These are phyloP conservation scores for Bucorvus abyssinicus DNA, from an alignment of 2,797 vertebrate species.

Conservation along the genomic window DNA sequence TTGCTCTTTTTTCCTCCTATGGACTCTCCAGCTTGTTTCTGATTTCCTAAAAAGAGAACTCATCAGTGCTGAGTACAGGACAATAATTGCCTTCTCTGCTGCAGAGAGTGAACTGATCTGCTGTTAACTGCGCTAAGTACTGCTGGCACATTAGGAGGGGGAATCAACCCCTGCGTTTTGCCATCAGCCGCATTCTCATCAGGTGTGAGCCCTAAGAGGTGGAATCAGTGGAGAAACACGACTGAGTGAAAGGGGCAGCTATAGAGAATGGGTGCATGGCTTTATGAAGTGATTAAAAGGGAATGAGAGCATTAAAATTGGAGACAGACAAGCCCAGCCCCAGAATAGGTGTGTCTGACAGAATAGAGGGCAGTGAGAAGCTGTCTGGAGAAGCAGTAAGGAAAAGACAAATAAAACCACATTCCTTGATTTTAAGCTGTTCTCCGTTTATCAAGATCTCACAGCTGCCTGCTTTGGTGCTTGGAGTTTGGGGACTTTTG, in stretches of 20 bases:
- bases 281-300: not conserved
- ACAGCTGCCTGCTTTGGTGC: not conserved
- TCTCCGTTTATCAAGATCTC: not conserved
- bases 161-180: not conserved
- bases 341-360: not conserved
- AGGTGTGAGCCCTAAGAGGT: not conserved
- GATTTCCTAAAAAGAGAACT: constrained; percentile 13
- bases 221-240: not conserved
- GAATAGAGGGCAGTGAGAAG: not conserved
- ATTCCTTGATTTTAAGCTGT: not conserved
- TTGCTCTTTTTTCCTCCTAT: not conserved
- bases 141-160: not conserved
- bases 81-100: not conserved
- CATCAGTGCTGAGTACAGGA: not conserved
- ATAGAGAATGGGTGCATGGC: not conserved
- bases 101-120: not conserved
- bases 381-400: not conserved
- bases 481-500: not conserved
- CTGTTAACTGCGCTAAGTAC: not conserved
- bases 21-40: not conserved
- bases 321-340: not conserved
- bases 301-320: not conserved
- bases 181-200: not conserved
- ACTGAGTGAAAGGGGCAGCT: not conserved
- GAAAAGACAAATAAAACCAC: not conserved